A percentile compares a stretch with the other conserved stretches of the same genome.
Evolutionary conservation across 2,888 invertebrate genomes (phyloP).

Genomic region (Agonopterix alstromeriana): DNA sequence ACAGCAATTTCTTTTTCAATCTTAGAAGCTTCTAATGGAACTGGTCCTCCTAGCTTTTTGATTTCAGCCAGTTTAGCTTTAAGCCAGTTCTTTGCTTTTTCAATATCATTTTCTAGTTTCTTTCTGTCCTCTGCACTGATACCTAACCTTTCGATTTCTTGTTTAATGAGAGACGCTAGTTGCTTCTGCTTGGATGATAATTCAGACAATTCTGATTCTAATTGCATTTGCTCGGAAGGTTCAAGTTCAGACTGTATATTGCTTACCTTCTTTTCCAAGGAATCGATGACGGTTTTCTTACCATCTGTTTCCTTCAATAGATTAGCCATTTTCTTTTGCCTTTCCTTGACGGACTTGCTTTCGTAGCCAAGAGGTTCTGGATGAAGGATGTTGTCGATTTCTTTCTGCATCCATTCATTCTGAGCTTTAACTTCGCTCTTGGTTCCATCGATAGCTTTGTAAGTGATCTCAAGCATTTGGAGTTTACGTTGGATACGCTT

Average conservation of each 20-base stretch:
- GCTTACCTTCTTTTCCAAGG: slow-evolving; percentile 87
- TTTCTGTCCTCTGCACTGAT: slow-evolving; percentile 84
- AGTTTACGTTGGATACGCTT: slow-evolving; percentile 90
- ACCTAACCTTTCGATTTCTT: slow-evolving; percentile 83
- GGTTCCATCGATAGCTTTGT: slow-evolving; percentile 88
- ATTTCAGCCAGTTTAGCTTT: slow-evolving; percentile 85
- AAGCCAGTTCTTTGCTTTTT: slow-evolving; percentile 88
- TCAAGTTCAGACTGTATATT: slow-evolving; percentile 92
- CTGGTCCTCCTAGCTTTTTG: slow-evolving; percentile 84
- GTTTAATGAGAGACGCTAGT: slow-evolving; percentile 81
- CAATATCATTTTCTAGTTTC: slow-evolving; percentile 86
- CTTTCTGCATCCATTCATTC: slow-evolving; percentile 87
- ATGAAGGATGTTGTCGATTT: slow-evolving; percentile 80
- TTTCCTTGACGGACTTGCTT: slow-evolving; percentile 85
- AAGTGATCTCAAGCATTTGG: slow-evolving; percentile 89
- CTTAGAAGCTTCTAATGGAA: slow-evolving; percentile 86
- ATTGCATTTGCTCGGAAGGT: slow-evolving; percentile 86
- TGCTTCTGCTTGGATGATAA: slow-evolving; percentile 86
- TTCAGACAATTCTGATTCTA: slow-evolving; percentile 84
- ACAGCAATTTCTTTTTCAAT: slow-evolving; percentile 89
- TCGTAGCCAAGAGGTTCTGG: slow-evolving; percentile 85
- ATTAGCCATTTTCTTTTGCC: slow-evolving; percentile 82
- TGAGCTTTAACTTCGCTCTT: slow-evolving; percentile 87
- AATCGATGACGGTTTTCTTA: slow-evolving; percentile 88
- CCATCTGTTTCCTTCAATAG: slow-evolving; percentile 90